Evolutionary conservation across 2,888 invertebrate species (phyloP).

Genomic region (Orthosia cruda): DNA sequence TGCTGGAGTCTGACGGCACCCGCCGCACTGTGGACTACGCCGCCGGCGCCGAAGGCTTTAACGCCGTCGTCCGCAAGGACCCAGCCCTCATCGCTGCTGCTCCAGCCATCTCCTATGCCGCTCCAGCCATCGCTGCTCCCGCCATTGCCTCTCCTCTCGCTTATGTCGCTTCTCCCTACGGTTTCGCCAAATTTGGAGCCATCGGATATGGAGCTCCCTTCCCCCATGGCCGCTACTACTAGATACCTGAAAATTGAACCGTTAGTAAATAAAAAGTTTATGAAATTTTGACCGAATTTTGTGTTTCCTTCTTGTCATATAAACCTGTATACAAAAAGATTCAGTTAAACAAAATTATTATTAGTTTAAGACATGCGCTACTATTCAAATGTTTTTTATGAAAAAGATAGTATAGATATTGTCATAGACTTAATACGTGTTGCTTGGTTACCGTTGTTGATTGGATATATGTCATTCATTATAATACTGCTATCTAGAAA

Average conservation of each 20-base stretch:
- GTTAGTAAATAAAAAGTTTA: slow-evolving; percentile 64
- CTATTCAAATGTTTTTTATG: background rate
- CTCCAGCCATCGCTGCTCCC: slow-evolving; percentile 63
- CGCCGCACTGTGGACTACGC: slow-evolving; percentile 91
- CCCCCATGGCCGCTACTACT: slow-evolving; percentile 68
- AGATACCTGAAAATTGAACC: slow-evolving; percentile 1
- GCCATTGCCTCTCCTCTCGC: slow-evolving; percentile 22
- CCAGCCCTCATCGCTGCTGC: slow-evolving; percentile 75
- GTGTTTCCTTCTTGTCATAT: slow-evolving; percentile 18
- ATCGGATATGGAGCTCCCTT: slow-evolving; percentile 61
- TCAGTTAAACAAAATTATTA: no score
- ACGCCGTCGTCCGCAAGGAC: slow-evolving; percentile 90
- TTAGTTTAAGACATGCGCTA: no score
- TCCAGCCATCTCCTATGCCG: slow-evolving; percentile 59
- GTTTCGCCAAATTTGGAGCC: slow-evolving; percentile 47
- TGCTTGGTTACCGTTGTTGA: no score
- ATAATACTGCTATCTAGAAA: no score
- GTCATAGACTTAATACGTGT: no score
- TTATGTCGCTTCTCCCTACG: slow-evolving; percentile 44
- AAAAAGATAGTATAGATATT: no score
- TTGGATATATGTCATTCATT: no score
- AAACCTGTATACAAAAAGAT: no score
- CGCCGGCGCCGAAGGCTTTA: slow-evolving; percentile 90
- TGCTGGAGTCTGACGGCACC: slow-evolving; percentile 90
- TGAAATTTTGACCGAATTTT: slow-evolving; percentile 30